Percentiles rank a stretch among this genome's conserved stretches.
Conservation (phyloP, 2,797 vertebrate genomes). For the Pagetopsis macropterus region DNA sequence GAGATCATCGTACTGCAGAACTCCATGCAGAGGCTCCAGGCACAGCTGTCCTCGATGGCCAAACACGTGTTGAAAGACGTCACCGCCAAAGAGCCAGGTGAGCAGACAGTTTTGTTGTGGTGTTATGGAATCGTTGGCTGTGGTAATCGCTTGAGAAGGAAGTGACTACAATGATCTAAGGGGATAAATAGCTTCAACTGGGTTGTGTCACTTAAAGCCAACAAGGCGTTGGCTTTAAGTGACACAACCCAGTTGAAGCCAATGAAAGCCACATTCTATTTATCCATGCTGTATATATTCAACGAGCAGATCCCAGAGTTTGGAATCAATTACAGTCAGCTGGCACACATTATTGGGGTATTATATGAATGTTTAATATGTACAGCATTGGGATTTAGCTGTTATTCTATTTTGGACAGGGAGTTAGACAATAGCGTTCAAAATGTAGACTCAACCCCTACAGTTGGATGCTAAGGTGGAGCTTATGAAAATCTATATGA, state of each 20-base stretch:
- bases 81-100: conserved; percentile 80
- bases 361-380: neutral
- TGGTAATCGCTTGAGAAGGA: neutral
- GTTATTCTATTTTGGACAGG: neutral
- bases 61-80: conserved; percentile 81
- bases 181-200: too few relatives aligned
- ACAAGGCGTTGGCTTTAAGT: neutral
- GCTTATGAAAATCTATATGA: neutral
- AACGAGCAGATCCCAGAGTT: neutral
- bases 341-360: neutral
- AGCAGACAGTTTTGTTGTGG: conserved; percentile 50
- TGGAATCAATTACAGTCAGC: neutral
- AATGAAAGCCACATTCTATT: neutral
- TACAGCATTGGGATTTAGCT: conserved; percentile 2
- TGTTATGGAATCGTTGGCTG: neutral
- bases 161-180: conserved; percentile 6
- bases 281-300: neutral
- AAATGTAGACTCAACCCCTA: neutral
- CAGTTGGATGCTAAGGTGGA: neutral
- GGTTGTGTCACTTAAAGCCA: too few relatives aligned
- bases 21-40: conserved; percentile 84
- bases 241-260: neutral
- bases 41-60: conserved; percentile 84
- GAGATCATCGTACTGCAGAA: conserved; percentile 87
- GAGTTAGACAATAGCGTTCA: too few relatives aligned